Evolutionary conservation across 2,797 vertebrate genomes (phyloP).

Genomic region (Gambelia wislizenii): DNA sequence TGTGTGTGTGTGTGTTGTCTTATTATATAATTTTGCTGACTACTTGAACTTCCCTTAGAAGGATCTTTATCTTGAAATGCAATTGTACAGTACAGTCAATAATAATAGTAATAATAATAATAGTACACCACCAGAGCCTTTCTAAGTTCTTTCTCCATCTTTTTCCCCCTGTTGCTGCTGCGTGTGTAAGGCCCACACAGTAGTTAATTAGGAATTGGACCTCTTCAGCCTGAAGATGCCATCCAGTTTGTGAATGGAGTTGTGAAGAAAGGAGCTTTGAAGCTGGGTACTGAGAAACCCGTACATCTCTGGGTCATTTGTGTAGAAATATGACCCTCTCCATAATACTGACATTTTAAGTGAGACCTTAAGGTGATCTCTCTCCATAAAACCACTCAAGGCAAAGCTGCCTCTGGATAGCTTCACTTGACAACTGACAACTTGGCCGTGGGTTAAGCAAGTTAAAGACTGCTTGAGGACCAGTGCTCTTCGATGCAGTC

Average conservation of each 20-base stretch:
- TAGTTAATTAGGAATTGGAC: neutral
- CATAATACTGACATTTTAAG: slow-evolving; percentile 35
- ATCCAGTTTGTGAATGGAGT: neutral
- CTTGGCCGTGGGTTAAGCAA: neutral
- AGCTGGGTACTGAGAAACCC: neutral
- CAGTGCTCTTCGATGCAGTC: too few species aligned
- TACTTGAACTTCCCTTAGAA: neutral
- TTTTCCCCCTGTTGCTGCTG: neutral
- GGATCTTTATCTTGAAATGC: neutral
- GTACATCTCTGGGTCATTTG: slow-evolving; percentile 2
- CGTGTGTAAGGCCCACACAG: neutral
- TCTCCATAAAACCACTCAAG: slow-evolving; percentile 27
- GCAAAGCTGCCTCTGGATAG: slow-evolving; percentile 25
- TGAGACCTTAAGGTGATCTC: slow-evolving; percentile 28
- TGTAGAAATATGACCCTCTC: slow-evolving; percentile 21
- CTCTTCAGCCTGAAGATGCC: neutral
- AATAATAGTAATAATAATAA: too few species aligned
- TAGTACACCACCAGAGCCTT: neutral
- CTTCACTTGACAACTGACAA: slow-evolving; percentile 36
- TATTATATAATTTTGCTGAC: neutral
- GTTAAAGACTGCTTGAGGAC: neutral
- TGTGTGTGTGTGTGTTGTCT: neutral
- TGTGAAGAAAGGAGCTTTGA: neutral
- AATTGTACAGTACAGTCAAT: neutral
- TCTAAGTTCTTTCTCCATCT: too few species aligned